Conservation (phyloP, 2,888 invertebrate genomes). For the Lasiommata megera region DNA sequence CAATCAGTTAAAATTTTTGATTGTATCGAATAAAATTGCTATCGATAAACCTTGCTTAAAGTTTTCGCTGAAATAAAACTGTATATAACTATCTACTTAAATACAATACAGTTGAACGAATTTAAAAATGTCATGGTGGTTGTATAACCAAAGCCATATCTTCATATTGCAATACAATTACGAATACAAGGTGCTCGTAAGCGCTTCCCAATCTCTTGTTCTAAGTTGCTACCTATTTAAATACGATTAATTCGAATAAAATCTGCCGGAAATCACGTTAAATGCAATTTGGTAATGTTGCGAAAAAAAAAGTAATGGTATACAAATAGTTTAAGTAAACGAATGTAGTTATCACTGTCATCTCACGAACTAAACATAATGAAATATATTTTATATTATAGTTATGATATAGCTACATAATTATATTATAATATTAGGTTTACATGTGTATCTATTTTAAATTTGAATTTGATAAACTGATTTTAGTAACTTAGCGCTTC, state of each 20-base stretch:
- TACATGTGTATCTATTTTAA: too few species aligned
- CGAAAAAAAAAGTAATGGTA: too few species aligned
- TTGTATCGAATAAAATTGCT: not conserved
- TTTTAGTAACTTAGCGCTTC: too few species aligned
- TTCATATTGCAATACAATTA: not conserved
- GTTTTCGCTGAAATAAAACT: not conserved
- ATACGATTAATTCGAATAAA: constrained; percentile 1
- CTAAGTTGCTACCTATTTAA: not conserved
- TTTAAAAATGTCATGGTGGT: not conserved
- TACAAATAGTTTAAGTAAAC: too few species aligned
- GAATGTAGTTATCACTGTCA: not conserved
- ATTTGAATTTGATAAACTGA: too few species aligned
- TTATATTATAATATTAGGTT: too few species aligned
- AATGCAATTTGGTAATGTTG: too few species aligned
- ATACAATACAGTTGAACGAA: not conserved
- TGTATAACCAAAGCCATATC: not conserved
- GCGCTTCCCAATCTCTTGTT: constrained; percentile 4
- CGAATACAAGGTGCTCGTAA: not conserved
- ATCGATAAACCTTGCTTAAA: not conserved
- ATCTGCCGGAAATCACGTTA: not conserved
- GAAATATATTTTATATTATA: too few species aligned
- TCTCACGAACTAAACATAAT: too few species aligned
- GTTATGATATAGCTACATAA: too few species aligned
- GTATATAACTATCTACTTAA: not conserved
- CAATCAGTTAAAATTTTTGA: too few species aligned